Conservation (phyloP, 2,113 vertebrate genomes). For the Chiloscyllium plagiosum region DNA sequence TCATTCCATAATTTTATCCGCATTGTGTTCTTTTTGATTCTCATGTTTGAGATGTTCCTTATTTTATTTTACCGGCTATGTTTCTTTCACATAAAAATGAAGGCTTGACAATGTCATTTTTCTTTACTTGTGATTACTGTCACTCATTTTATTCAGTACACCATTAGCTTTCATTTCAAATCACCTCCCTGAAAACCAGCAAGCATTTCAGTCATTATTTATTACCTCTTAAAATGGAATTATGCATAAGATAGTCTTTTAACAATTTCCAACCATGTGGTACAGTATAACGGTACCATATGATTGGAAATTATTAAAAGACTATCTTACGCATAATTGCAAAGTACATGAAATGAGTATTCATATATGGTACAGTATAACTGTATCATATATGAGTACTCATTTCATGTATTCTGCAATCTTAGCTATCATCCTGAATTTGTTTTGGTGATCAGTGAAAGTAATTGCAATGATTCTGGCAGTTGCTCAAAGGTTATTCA, state of each 20-base stretch:
- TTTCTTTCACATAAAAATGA: not conserved
- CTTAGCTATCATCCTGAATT: not conserved
- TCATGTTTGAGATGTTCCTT: not conserved
- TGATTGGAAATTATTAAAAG: too few relatives aligned
- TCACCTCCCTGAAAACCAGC: not conserved
- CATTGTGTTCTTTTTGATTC: not conserved
- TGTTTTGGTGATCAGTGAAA: not conserved
- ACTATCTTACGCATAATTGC: not conserved
- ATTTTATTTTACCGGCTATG: not conserved
- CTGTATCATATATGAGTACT: too few relatives aligned
- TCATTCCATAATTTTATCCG: not conserved
- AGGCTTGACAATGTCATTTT: not conserved
- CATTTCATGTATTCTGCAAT: not conserved
- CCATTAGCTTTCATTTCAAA: not conserved
- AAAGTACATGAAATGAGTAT: not conserved
- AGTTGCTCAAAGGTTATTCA: not conserved
- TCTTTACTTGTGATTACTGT: not conserved
- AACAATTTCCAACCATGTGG: not conserved
- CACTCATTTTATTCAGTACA: not conserved
- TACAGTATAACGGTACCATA: not conserved
- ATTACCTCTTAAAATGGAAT: conserved; percentile 21
- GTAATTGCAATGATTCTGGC: not conserved
- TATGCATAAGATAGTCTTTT: conserved; percentile 5
- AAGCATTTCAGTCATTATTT: not conserved
- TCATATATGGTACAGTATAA: too few relatives aligned